Evolutionary conservation across 2,113 vertebrate species (phyloP), one percentile per base, ranked within the genome.

Genomic region (Romanogobio albipinnatus): DNA sequence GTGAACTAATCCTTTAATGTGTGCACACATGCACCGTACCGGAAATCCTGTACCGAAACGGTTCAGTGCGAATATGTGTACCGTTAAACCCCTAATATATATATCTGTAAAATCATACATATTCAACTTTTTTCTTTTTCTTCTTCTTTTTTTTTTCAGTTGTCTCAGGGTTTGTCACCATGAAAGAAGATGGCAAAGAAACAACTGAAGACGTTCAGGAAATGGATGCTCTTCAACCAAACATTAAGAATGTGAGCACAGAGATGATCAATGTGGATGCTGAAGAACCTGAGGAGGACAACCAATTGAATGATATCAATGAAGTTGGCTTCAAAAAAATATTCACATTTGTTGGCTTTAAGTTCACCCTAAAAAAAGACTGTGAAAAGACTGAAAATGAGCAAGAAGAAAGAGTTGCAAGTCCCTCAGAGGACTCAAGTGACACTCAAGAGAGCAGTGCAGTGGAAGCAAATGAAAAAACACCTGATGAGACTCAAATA

Each of bases 301-400:
- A 90, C 3, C 93, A 94, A 1, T 39, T 94, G 2, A 82, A 94
- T 79, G 95, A 96, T 73, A 91, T 94, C 24, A 96, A 94, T 1
- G 96, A 97, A 86, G 89, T 95, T 36, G 93, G 96, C 11, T 99
- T 98, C 89, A 97, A 95, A 92, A 98, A 94, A 86, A 95, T 97
- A 78, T 97, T 99, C 87, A 96, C 94, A 88, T 97, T 96, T 90
- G 95, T 97, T 84, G 96, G 96, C 68, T 95, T 98, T 68, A 97
- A 97, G 90, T 94, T 98, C 87, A 97, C 96, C 0, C 90, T 99
- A 29, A 98, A 96, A 87, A 97, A 95, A 88, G 96, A 96, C 78
- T 90, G 84, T 0, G 95, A 95, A 84, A 95, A 95, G 84, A 87
- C 87, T 0, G 96, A 93, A 5, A 93, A 95, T 39, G 94, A 95